Conservation (phyloP, 2,113 vertebrate species). For the Malurus elegans region DNA sequence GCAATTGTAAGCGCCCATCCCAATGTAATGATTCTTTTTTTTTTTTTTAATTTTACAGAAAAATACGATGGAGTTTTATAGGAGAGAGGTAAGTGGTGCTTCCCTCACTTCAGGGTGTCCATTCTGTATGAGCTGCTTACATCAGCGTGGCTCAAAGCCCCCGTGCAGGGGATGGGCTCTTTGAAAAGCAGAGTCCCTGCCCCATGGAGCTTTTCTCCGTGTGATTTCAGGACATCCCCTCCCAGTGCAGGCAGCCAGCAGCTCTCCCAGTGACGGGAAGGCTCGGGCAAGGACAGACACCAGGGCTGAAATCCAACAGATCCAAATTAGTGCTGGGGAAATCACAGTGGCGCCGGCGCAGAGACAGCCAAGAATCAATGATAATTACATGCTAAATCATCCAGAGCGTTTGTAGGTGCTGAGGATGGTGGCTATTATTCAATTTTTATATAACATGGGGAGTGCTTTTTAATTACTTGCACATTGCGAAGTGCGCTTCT, state of each 20-base stretch:
- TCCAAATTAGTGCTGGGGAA: not conserved
- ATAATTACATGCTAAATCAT: constrained; percentile 25
- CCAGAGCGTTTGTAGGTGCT: constrained; percentile 16
- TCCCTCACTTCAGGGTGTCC: not conserved
- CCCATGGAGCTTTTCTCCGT: not conserved
- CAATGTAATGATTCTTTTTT: not conserved
- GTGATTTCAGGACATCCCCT: not conserved
- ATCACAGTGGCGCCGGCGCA: not conserved
- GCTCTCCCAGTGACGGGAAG: not conserved
- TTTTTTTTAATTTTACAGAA: constrained; percentile 75
- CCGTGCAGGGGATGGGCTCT: not conserved
- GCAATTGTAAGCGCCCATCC: not conserved
- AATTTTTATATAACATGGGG: not conserved
- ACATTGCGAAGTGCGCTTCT: not conserved
- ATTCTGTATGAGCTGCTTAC: not conserved
- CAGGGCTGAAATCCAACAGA: not conserved
- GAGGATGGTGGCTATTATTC: not conserved
- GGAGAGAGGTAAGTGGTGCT: constrained; percentile 84
- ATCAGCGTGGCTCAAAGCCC: not conserved
- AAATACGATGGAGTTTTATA: constrained; percentile 82
- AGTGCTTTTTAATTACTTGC: constrained; percentile 27
- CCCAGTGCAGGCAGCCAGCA: not conserved
- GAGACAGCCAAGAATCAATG: constrained; percentile 20
- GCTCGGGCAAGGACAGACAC: not conserved
- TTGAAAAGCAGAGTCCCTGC: not conserved